A percentile compares a stretch with the other conserved stretches of the same genome.
Conservation (phyloP, 2,888 invertebrate genomes). For the Dasysyrphus tricinctus region DNA sequence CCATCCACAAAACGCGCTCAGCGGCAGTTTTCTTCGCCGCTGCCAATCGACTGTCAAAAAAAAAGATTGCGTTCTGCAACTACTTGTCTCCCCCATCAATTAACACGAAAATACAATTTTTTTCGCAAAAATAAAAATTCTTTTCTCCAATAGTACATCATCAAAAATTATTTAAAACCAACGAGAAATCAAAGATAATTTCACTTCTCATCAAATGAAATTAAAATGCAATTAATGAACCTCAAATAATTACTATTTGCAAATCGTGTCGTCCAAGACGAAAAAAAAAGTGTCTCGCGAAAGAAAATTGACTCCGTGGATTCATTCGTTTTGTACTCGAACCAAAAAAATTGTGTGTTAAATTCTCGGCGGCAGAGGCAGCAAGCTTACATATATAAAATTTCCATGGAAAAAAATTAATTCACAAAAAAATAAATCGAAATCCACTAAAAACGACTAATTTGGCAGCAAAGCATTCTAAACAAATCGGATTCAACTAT, state of each 20-base stretch:
- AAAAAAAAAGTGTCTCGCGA: constrained; percentile 61
- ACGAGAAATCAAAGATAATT: constrained; percentile 14
- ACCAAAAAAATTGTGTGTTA: constrained; percentile 61
- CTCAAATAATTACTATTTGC: not conserved
- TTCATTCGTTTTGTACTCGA: constrained; percentile 52
- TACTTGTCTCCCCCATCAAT: constrained; percentile 65
- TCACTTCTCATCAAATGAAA: not conserved
- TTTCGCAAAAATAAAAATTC: constrained; percentile 66
- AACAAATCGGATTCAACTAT: constrained; percentile 28
- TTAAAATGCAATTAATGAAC: not conserved
- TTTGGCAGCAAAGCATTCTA: not conserved
- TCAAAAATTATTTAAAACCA: constrained; percentile 35
- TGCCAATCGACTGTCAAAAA: constrained; percentile 71
- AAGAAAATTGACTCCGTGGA: constrained; percentile 72
- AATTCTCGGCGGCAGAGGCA: constrained; percentile 53
- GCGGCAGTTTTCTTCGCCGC: constrained; percentile 68
- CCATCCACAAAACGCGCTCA: constrained; percentile 63
- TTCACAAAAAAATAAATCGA: constrained; percentile 39
- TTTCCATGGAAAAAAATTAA: constrained; percentile 57
- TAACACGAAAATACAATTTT: constrained; percentile 68
- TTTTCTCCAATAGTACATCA: not conserved
- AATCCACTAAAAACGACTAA: constrained; percentile 49
- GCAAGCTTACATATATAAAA: constrained; percentile 49
- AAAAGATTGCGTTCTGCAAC: constrained; percentile 70
- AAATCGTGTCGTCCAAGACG: constrained; percentile 34